Base-by-base conservation (phyloP, 2,888 invertebrate genomes). In the Orthonevra nobilis region DNA sequence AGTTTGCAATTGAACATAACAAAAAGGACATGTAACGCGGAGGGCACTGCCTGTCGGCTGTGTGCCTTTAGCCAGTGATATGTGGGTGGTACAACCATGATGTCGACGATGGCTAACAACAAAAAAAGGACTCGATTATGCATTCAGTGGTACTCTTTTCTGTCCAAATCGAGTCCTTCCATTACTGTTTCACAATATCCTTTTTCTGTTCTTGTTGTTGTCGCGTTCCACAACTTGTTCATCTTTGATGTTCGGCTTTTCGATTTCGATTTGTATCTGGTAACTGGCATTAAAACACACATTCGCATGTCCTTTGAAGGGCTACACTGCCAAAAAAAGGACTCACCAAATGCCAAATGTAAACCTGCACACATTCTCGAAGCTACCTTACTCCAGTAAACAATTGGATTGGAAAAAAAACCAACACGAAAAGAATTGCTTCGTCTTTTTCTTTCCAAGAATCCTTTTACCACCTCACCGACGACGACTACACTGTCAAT, bases 1-100 rank as follows among this genome's bases (percentile, higher is more conserved):
- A 74, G 54, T 75, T 75, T 36, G 36, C 75, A 70, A 75, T 75
- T 63, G 70, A 75, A 63, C 50, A 75, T 70, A 75, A 75, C 75
- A 70, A 75, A n/a, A 74, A 75, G 70, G 56, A 75, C 70, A 70
- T 70, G 69, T 60, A 60, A 60, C 34, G 46, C 30, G 60, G 15
- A 32, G 44, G 44, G 5, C 7, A 30, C 42, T 7, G 9, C 15
- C 30, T 19, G 20, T 14, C 15, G 3, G 42, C 17, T 5, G 19
- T 12, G 23, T 56, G 46, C 28, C 34, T 15, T 38, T 30, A 44
- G n/a, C n/a, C 23, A 9, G 36, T 54, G 32, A 60, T 60, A 60
- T 52, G n/a, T n/a, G 32, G 44, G 44, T 60, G 44, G 30, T 46
- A 56, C 48, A 50, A 56, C 20, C 56, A 56, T 70, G 69, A 56